phyloP scores from a whole-genome alignment of 2,113 vertebrate genomes.

The Polypterus senegalus region DNA sequence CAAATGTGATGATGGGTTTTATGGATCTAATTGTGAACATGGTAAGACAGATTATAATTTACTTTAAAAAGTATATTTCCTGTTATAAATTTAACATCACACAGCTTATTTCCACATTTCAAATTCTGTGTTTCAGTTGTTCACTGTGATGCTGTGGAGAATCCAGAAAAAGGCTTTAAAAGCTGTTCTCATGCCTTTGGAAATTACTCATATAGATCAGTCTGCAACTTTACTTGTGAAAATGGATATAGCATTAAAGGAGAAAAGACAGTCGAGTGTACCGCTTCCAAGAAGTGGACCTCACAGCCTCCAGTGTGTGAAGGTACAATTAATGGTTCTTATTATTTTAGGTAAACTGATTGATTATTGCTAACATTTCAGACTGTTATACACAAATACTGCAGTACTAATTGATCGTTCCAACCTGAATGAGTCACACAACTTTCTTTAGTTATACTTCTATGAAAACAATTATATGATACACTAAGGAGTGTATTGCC shows the following conservation, averaged over 20 bases:
- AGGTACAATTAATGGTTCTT: conserved; percentile 3
- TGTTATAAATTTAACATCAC: conserved; percentile 44
- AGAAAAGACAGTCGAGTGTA: conserved; percentile 4
- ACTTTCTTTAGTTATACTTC: too few species aligned
- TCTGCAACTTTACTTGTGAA: conserved; percentile 8
- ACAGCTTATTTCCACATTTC: conserved; percentile 60
- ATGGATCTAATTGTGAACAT: conserved; percentile 30
- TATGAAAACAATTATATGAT: background rate
- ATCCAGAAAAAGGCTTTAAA: conserved; percentile 32
- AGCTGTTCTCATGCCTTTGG: background rate
- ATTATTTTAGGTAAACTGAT: background rate
- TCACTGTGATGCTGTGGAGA: conserved; percentile 54
- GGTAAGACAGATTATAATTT: conserved; percentile 33
- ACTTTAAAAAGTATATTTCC: conserved; percentile 45
- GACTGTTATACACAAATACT: background rate
- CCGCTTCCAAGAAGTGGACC: conserved; percentile 1
- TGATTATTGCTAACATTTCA: background rate
- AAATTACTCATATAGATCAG: conserved; percentile 4
- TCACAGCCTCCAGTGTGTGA: conserved; percentile 2
- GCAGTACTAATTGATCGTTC: background rate
- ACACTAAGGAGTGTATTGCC: background rate
- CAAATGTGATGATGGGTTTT: conserved; percentile 48
- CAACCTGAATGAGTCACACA: too few species aligned
- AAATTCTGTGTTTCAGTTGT: conserved; percentile 58
- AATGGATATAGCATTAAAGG: conserved; percentile 7